Evolutionary conservation across 2,113 vertebrate genomes (phyloP).

Genomic region (Ancistrus triradiatus): DNA sequence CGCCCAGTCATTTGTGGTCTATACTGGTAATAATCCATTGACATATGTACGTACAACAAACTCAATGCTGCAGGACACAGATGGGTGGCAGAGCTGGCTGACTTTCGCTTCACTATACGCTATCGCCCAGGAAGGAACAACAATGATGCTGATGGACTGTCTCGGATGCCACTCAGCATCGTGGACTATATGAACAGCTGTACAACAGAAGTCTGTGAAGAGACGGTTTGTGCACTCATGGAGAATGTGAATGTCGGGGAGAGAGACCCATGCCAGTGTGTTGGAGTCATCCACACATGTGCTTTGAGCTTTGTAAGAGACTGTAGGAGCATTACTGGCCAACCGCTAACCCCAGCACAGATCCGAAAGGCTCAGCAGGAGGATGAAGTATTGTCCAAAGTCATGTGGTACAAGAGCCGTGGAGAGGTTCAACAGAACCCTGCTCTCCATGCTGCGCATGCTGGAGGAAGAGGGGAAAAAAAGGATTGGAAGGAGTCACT

Average conservation of each 20-base stretch:
- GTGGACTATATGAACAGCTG: slow-evolving; percentile 20
- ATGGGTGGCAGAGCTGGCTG: slow-evolving; percentile 23
- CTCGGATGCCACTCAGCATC: slow-evolving; percentile 6
- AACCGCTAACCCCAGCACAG: background rate
- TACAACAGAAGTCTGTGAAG: background rate
- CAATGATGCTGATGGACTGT: slow-evolving; percentile 30
- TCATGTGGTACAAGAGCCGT: background rate
- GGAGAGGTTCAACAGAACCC: slow-evolving; percentile 7
- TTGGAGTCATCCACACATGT: background rate
- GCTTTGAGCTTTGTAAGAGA: slow-evolving; percentile 11
- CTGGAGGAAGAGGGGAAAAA: background rate
- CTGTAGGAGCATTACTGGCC: background rate
- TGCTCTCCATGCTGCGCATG: slow-evolving; percentile 7
- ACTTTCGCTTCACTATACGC: slow-evolving; percentile 23
- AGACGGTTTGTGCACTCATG: slow-evolving; percentile 15
- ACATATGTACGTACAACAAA: slow-evolving; percentile 21
- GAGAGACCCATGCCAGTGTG: background rate
- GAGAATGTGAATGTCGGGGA: background rate
- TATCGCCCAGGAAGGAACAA: slow-evolving; percentile 31
- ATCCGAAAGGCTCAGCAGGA: slow-evolving; percentile 23
- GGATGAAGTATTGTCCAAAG: slow-evolving; percentile 10
- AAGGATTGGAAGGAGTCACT: slow-evolving; percentile 11
- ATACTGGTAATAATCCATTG: slow-evolving; percentile 27
- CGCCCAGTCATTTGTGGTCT: slow-evolving; percentile 12
- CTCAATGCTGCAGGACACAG: slow-evolving; percentile 32